A percentile compares a stretch with the other conserved stretches of the same genome.
Conservation (phyloP, 1,140 invertebrate genomes). For the Brachionus calyciflorus region DNA sequence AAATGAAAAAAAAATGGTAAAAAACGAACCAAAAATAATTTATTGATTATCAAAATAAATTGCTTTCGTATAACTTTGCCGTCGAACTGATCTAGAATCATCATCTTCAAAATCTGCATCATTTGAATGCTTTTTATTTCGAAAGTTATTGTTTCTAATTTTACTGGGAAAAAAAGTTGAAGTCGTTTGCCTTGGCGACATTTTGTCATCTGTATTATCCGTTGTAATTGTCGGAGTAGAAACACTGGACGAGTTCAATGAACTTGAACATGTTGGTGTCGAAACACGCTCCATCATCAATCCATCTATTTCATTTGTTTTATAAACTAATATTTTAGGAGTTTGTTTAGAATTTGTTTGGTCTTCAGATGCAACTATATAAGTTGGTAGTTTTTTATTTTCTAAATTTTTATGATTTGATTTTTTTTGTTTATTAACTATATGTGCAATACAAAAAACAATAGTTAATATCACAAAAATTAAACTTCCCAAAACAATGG, state of each 20-base stretch:
- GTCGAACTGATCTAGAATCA: neutral
- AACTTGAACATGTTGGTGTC: neutral
- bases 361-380: neutral
- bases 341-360: neutral
- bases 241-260: neutral
- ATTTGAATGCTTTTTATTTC: no score
- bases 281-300: no score
- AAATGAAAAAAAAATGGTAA: no score
- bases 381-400: no score
- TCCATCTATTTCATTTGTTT: neutral
- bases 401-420: no score
- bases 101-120: neutral
- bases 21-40: no score
- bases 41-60: neutral
- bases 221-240: no score
- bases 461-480: conserved; percentile 37
- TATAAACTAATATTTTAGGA: neutral
- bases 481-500: neutral
- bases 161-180: neutral
- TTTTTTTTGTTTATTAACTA: neutral
- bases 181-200: neutral
- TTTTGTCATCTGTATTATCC: neutral
- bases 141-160: neutral
- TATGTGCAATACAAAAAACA: neutral
- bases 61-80: conserved; percentile 6